Base-by-base conservation (phyloP, 2,113 vertebrate species). In the Astur gentilis region DNA sequence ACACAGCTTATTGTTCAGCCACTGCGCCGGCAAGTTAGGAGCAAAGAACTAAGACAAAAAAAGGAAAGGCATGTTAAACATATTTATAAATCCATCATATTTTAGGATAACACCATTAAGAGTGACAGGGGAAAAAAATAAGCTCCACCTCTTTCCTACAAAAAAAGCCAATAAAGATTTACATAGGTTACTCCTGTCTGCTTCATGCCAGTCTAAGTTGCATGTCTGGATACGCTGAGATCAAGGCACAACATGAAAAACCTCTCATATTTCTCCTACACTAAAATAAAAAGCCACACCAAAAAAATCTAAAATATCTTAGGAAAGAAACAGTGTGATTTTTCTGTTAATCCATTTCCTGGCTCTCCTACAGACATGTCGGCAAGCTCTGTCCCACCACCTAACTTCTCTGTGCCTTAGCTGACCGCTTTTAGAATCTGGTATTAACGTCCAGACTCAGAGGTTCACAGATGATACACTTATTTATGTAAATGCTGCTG, bases 11-110 rank as follows among this genome's bases (percentile, higher is more conserved):
- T 98, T 98, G 98, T 97, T 97, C 97, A 97, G 87, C 94, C 96
- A 96, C 87, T 16, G 90, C 75, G 82, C 96, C 96, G 95, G 97
- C 96, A 91, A 93, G 93, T 71, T 83, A 88, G 95, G 94, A 96
- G 97, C 96, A 98, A 96, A 95, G 93, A 85, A 32, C 91, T 96
- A 97, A 97, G 96, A 98, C 97, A 98, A 98, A 98, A 98, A 97
- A 97, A 78, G 93, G 76, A 93, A 96, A 97, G 82, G 79, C 87
- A 92, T 94, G 96, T 96, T 97, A 96, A 97, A 98, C 97, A 82
- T 71, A 97, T 80, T 97, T 95, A 96, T 96, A 98, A 97, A 98
- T 90, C 90, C 84, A 87, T 93, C 94, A 67, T 93, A 95, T 97
- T 98, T 97, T 96, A 97, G 98, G 96, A 96, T 96, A 96, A 96